phyloP scores from a whole-genome alignment of 2,113 vertebrate species.

The Hylia prasina region DNA sequence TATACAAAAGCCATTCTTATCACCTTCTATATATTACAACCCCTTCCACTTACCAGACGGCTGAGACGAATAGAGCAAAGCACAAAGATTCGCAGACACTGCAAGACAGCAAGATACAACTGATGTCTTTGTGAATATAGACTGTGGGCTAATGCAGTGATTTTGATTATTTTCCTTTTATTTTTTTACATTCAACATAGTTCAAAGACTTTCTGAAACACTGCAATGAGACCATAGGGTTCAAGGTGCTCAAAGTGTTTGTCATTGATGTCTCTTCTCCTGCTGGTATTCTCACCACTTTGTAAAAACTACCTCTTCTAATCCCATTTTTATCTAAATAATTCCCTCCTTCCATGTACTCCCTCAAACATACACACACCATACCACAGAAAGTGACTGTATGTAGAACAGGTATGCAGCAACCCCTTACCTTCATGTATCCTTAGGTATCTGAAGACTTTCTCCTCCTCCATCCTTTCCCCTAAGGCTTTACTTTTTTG shows the following conservation, averaged over 20 bases:
- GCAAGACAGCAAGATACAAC: neutral
- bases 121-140: neutral
- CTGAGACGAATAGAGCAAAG: neutral
- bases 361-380: neutral
- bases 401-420: neutral
- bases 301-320: neutral
- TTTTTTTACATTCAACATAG: neutral
- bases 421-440: neutral
- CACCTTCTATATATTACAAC: neutral
- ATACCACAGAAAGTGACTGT: neutral
- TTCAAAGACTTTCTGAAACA: neutral
- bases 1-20: too few species aligned
- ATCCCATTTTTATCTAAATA: neutral
- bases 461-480: neutral
- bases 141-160: neutral
- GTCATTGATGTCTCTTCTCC: neutral
- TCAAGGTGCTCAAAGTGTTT: neutral
- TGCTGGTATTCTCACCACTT: neutral
- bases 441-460: neutral
- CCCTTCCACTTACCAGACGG: neutral
- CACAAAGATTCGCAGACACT: neutral
- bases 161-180: neutral
- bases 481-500: neutral
- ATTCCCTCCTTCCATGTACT: accelerated
- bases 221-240: neutral